Base-by-base conservation (phyloP, 64 coral and sea anemone species). In the Actinia equina region DNA sequence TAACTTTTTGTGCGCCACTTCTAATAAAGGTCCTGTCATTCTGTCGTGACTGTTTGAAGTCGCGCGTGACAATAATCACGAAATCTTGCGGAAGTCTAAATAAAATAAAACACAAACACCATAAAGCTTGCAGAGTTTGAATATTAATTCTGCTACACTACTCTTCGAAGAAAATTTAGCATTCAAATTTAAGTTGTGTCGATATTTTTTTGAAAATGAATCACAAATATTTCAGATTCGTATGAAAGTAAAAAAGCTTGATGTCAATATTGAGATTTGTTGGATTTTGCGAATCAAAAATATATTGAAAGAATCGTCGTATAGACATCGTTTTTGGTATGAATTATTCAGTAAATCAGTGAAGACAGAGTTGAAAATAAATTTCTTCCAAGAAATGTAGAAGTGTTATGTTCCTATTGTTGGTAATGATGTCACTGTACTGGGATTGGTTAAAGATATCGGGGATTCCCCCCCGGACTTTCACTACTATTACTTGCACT, bases 41-140 rank as follows among this genome's bases (percentile, higher is more conserved):
- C 19, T 65, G 15, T n/a, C 62, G n/a, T 65, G 62, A 65, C 62
- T n/a, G 30, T 37, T 37, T 37, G 20, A 5, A 65, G 26, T 74
- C 69, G 41, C 26, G 69, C 69, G 69, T 74, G 69, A 74, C 69
- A 74, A 74, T 74, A 25, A 37, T 74, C 69, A 74, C 69, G 25
- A 14, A 23, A 74, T 74, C n/a, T 27, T 30, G 25, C 25, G 41
- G 20, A 74, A n/a, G 6, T 5, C 30, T 37, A 37, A 37, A 37
- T 37, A 37, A 74, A 74, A 23, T 8, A 49, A 49, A 49, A 49
- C 7, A 49, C 7, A 49, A 49, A 49, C 46, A 49, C 46, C 2
- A 8, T 49, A 8, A 49, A 49, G 46, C 46, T 49, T 49, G 1
- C 46, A 49, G 46, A 49, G 2, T 49, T 49, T 8, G 46, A 49